Evolutionary conservation across 2,888 invertebrate genomes (phyloP), one percentile per base, ranked within the genome.

Genomic region (Teinopalpus imperialis): DNA sequence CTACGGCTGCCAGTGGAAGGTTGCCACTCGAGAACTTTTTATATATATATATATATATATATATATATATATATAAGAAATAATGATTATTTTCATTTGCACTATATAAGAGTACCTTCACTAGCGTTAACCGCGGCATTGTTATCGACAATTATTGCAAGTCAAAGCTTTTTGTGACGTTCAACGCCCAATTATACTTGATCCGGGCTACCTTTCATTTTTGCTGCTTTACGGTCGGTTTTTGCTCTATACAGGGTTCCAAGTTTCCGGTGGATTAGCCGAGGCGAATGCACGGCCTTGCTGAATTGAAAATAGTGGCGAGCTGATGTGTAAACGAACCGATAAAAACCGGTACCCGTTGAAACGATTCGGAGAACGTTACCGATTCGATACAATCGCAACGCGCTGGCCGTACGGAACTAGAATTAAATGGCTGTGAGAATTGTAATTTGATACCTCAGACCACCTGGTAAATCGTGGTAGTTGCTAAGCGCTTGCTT

Each of bases 241-340:
- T n/a, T n/a, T n/a, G n/a, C n/a, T n/a, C n/a, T n/a, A n/a, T n/a
- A n/a, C n/a, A 1, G 8, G 36, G 8, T 21, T 16, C 12, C 5
- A 2, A 13, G n/a, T 21, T 9, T 10, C 7, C 10, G 57, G 58
- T 57, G 29, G 14, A 31, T 24, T 6, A 8, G 12, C 10, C 45
- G 61, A 66, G 71, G 67, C 62, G 66, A 68, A 69, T 43, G 69
- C 51, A 62, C 73, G 73, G 56, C 74, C 74, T 75, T 74, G 73
- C 62, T 43, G 32, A 48, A 54, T 61, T 56, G 60, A 53, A 59
- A 58, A 59, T 58, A 61, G 52, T 54, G 51, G 52, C 49, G 49
- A 51, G 26, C 48, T 43, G 52, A 51, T 52, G 49, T 52, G 49
- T 46, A 53, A 51, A 45, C 29, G 45, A 46, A 44, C 35, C 24